A percentile compares a stretch with the other conserved stretches of the same genome.
Conservation (phyloP, 1,140 invertebrate species). For the Cydia strobilella region DNA sequence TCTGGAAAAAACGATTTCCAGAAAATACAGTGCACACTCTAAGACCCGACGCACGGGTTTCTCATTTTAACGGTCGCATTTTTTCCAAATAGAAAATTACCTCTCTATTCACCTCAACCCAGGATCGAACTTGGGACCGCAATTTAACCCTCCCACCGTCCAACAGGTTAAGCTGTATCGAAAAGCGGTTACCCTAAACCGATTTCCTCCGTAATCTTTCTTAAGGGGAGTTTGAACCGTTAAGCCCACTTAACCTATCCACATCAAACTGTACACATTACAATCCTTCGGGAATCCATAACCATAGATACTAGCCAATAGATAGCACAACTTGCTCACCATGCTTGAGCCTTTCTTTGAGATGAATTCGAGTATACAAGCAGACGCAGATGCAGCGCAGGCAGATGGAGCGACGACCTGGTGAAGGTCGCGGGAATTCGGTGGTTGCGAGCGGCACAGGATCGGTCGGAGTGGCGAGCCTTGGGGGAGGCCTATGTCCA, state of each 20-base stretch:
- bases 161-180: background rate
- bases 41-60: background rate
- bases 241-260: constrained; percentile 5
- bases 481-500: no score
- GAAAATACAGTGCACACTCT: no score
- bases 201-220: background rate
- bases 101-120: background rate
- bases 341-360: no score
- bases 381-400: no score
- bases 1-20: no score
- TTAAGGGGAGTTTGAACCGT: background rate
- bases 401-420: no score
- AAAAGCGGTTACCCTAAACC: constrained; percentile 7
- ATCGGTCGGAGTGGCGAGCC: no score
- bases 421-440: no score
- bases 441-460: no score
- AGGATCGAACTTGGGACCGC: background rate
- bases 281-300: background rate
- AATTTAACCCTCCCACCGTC: background rate
- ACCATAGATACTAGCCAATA: background rate
- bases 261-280: background rate
- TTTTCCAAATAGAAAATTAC: background rate
- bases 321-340: no score
- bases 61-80: no score
- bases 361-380: no score